Evolutionary conservation across 2,797 vertebrate genomes (phyloP).

Genomic region (Orientallactaga sibirica): DNA sequence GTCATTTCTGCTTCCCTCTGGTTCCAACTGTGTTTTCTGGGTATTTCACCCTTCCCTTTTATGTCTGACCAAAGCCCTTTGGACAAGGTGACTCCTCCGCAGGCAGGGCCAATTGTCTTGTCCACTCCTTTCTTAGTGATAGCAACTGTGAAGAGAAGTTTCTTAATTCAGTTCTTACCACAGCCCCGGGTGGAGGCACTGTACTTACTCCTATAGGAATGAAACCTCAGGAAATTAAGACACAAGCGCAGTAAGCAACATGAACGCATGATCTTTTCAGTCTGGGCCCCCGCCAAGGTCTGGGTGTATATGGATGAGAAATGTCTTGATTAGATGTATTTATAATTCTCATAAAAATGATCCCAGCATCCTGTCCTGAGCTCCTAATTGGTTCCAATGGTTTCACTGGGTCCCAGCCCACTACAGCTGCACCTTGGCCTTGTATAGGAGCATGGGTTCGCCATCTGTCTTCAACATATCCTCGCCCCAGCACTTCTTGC

Average conservation of each 20-base stretch:
- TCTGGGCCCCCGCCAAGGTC: not conserved
- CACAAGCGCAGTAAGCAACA: not conserved
- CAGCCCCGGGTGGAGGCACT: not conserved
- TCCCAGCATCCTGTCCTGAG: not conserved
- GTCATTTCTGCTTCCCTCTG: not conserved
- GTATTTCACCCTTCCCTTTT: not conserved
- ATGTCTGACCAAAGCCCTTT: constrained; percentile 2
- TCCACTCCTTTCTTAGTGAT: not conserved
- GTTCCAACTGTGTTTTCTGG: not conserved
- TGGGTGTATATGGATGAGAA: not conserved
- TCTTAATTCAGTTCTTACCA: not conserved
- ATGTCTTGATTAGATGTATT: not conserved
- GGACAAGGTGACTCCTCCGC: not conserved
- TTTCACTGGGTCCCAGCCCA: not conserved
- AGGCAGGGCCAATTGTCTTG: not conserved
- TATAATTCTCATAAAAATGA: not conserved
- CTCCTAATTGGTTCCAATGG: not conserved
- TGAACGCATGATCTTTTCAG: not conserved
- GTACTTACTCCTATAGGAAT: not conserved
- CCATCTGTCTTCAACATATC: not conserved
- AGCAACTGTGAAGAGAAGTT: not conserved
- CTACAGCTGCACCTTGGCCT: not conserved
- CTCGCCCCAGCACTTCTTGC: not conserved
- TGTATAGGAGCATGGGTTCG: not conserved
- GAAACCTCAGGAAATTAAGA: not conserved